phyloP scores from a whole-genome alignment of 2,888 invertebrate genomes.

The Stenurella melanura region DNA sequence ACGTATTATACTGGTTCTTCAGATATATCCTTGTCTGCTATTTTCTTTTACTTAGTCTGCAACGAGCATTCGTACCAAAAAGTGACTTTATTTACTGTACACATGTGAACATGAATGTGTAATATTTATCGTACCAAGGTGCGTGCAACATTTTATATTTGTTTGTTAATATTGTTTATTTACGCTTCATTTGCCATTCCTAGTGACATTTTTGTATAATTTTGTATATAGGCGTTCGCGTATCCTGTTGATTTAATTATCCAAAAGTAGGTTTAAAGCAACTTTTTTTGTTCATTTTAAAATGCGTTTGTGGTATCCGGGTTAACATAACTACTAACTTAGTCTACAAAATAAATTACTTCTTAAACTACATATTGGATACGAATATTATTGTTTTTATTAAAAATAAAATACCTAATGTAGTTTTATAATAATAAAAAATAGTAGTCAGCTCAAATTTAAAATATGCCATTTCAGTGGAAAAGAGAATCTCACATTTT shows the following conservation, averaged over 20 bases:
- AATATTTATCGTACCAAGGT: conserved; percentile 25
- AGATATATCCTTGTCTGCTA: conserved; percentile 40
- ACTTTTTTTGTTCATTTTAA: conserved; percentile 19
- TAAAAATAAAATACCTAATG: too few relatives aligned
- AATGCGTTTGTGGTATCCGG: conserved; percentile 19
- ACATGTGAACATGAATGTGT: conserved; percentile 30
- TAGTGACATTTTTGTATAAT: background rate
- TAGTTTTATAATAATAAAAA: too few relatives aligned
- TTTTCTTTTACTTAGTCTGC: conserved; percentile 37
- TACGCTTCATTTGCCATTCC: background rate
- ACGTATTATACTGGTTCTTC: conserved; percentile 53
- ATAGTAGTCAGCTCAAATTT: too few relatives aligned
- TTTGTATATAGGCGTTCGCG: background rate
- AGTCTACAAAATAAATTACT: conserved; percentile 8
- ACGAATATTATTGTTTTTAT: background rate
- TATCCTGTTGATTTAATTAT: conserved; percentile 3
- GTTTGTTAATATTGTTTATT: background rate
- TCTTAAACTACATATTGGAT: background rate
- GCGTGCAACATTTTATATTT: conserved; percentile 9
- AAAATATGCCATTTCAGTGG: too few relatives aligned
- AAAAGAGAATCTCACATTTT: too few relatives aligned
- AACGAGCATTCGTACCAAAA: conserved; percentile 28
- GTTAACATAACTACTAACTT: conserved; percentile 3
- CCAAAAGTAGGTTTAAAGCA: conserved; percentile 24
- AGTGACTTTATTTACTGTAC: conserved; percentile 24